phyloP scores from a whole-genome alignment of 2,113 vertebrate species.

The Lepisosteus osseus region DNA sequence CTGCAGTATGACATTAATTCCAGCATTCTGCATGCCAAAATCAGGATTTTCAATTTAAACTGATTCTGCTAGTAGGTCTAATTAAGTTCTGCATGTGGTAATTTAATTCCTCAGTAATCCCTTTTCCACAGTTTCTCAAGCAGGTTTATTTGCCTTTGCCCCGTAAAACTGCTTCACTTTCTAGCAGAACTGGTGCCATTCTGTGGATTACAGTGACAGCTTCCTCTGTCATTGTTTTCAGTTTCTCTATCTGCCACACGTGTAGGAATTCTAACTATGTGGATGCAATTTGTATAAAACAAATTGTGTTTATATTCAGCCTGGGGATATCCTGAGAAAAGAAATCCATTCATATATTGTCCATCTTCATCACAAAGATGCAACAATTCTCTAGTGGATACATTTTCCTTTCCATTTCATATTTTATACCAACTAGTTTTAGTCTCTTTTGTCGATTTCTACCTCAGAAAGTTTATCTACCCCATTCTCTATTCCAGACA shows the following conservation, averaged over 20 bases:
- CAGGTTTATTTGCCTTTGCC: constrained; percentile 34
- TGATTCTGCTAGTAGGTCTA: constrained; percentile 57
- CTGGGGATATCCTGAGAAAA: background rate
- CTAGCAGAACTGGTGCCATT: background rate
- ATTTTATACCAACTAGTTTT: constrained; percentile 32
- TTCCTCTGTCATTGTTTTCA: constrained; percentile 30
- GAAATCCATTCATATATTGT: background rate
- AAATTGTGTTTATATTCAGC: constrained; percentile 43
- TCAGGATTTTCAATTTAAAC: constrained; percentile 58
- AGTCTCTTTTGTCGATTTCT: background rate
- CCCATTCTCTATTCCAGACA: background rate
- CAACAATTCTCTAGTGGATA: background rate
- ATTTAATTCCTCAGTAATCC: constrained; percentile 64
- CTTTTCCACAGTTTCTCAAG: constrained; percentile 52
- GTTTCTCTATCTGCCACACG: constrained; percentile 25
- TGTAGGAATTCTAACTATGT: constrained; percentile 33
- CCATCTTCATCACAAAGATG: background rate
- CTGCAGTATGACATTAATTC: constrained; percentile 68
- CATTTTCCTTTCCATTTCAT: constrained; percentile 33
- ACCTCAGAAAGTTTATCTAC: background rate
- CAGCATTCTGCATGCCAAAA: constrained; percentile 51
- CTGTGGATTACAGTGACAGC: background rate
- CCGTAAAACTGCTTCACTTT: background rate
- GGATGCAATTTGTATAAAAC: constrained; percentile 35
- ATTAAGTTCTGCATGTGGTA: constrained; percentile 68